A percentile compares a stretch with the other conserved stretches of the same genome.
Evolutionary conservation across 2,113 vertebrate genomes (phyloP).

Genomic region (Microcebus murinus): DNA sequence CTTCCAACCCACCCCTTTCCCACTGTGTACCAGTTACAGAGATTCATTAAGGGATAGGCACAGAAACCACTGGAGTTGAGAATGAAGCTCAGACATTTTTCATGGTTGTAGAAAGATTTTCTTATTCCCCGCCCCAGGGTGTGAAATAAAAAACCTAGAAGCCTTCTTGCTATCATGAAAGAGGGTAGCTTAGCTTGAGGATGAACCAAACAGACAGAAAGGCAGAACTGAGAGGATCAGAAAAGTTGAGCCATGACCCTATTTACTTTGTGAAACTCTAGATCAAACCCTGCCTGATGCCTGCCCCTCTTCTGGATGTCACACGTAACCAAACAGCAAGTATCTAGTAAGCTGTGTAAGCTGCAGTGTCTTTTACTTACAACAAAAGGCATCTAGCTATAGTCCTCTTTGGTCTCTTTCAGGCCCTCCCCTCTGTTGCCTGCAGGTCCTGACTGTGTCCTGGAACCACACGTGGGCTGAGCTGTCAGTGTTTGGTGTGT

Average conservation of each 20-base stretch:
- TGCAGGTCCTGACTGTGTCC: not conserved
- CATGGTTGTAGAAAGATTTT: not conserved
- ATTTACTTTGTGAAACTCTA: not conserved
- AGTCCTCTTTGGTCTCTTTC: not conserved
- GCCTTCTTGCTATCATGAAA: not conserved
- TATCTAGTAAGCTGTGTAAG: not conserved
- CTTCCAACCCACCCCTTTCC: not conserved
- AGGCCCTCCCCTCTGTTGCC: not conserved
- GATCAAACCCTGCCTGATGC: not conserved
- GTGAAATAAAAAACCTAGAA: not conserved
- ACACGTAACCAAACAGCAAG: not conserved
- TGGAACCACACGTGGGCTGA: fast-evolving
- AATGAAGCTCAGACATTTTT: not conserved
- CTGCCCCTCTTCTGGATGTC: not conserved
- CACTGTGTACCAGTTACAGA: not conserved
- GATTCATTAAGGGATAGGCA: not conserved
- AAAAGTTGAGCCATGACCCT: not conserved
- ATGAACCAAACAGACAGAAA: not conserved
- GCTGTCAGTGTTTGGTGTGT: not conserved
- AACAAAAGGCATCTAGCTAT: not conserved
- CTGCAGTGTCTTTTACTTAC: not conserved
- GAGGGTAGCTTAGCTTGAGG: not conserved
- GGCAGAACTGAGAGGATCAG: not conserved
- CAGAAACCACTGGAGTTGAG: not conserved
- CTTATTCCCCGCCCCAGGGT: not conserved